Conservation (phyloP, 1,140 invertebrate genomes). For the Trissolcus basalis region DNA sequence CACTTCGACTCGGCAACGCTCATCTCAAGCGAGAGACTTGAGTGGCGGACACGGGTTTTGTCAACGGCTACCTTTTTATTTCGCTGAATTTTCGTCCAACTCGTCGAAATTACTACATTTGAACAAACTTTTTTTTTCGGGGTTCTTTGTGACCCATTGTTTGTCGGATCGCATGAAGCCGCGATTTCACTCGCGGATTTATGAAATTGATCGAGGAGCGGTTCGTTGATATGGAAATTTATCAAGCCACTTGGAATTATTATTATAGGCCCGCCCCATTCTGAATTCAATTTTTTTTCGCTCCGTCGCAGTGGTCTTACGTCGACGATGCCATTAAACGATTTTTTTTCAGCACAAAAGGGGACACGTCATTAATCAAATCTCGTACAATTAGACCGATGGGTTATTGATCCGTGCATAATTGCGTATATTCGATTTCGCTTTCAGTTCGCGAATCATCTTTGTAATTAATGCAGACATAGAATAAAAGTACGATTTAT, state of each 20-base stretch:
- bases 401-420: constrained; percentile 20
- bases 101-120: constrained; percentile 47
- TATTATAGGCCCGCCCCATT: constrained; percentile 24
- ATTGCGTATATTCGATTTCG: constrained; percentile 30
- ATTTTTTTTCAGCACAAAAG: constrained; percentile 21
- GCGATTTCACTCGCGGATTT: constrained; percentile 35
- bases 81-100: constrained; percentile 51
- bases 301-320: constrained; percentile 6
- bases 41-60: constrained; percentile 57
- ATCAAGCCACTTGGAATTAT: constrained; percentile 23
- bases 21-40: constrained; percentile 51
- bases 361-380: constrained; percentile 25
- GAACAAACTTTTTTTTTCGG: constrained; percentile 35
- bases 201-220: constrained; percentile 39
- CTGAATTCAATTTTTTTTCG: constrained; percentile 4
- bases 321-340: constrained; percentile 23
- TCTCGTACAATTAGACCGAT: constrained; percentile 20
- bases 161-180: constrained; percentile 15
- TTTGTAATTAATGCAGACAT: constrained; percentile 17
- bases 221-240: constrained; percentile 45
- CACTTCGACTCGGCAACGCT: constrained; percentile 35
- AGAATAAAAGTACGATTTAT: not conserved
- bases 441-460: constrained; percentile 10
- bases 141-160: constrained; percentile 37
- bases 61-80: constrained; percentile 62